These are phyloP conservation scores for Caenorhabditis tropicalis DNA, from an alignment of 1,140 invertebrate species.

Conservation along the genomic window DNA sequence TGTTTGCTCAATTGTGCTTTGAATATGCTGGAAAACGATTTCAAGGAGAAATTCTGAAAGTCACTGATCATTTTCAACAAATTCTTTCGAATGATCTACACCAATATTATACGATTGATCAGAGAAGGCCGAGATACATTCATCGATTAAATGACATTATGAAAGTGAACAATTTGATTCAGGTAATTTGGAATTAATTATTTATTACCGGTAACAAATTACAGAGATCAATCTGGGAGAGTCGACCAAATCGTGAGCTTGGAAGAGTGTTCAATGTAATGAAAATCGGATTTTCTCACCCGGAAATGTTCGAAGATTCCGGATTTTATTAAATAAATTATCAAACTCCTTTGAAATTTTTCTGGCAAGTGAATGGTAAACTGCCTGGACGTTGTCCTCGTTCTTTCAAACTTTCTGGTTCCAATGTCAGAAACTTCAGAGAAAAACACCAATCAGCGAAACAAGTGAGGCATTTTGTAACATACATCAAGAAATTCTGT, in stretches of 20 bases:
- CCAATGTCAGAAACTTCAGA: too few relatives aligned
- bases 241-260: background rate
- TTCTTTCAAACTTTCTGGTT: too few relatives aligned
- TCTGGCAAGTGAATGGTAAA: too few relatives aligned
- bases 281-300: background rate
- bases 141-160: background rate
- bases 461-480: too few relatives aligned
- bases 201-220: background rate
- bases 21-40: slow-evolving; percentile 13
- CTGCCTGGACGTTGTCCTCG: too few relatives aligned
- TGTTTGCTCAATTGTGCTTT: background rate
- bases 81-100: background rate
- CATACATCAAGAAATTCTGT: too few relatives aligned
- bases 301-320: background rate
- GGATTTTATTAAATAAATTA: background rate
- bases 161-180: background rate
- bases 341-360: too few relatives aligned
- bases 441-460: too few relatives aligned
- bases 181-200: background rate
- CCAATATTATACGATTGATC: background rate
- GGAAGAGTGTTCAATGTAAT: background rate
- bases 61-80: background rate
- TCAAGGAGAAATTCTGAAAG: background rate
- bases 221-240: slow-evolving; percentile 6
- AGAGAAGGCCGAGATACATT: background rate